Evolutionary conservation across 2,797 vertebrate genomes (phyloP).

Genomic region (Atherinosoma microstoma): DNA sequence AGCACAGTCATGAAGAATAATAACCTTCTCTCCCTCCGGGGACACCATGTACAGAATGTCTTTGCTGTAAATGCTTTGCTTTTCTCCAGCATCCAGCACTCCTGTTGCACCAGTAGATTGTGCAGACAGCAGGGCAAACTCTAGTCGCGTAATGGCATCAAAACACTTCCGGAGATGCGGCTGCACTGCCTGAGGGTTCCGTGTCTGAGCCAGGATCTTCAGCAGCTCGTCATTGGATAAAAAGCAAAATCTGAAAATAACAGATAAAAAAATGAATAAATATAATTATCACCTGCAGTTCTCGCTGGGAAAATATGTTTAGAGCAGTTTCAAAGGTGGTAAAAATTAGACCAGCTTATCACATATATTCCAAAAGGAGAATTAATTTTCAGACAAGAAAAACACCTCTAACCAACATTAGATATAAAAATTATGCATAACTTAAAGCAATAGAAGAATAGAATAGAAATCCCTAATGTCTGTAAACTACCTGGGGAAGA

Average conservation of each 20-base stretch:
- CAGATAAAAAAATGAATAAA: not conserved
- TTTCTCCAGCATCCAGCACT: constrained; percentile 55
- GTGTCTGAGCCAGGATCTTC: constrained; percentile 89
- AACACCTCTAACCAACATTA: not conserved
- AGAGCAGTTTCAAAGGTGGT: no score
- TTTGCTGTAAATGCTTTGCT: constrained; percentile 83
- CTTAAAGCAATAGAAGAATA: not conserved
- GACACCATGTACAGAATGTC: constrained; percentile 90
- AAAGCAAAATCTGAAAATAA: constrained; percentile 87
- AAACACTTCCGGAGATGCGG: constrained; percentile 91
- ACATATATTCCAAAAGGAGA: no score
- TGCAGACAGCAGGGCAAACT: constrained; percentile 81
- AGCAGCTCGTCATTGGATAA: constrained; percentile 91
- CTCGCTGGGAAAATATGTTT: no score
- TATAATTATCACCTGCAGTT: not conserved
- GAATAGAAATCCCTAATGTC: not conserved
- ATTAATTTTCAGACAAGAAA: no score
- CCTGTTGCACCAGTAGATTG: constrained; percentile 8
- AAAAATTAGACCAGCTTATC: no score
- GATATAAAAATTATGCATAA: not conserved
- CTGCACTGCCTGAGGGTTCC: constrained; percentile 90
- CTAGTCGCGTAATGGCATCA: constrained; percentile 84
- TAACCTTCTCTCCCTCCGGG: constrained; percentile 87
- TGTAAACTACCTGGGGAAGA: constrained; percentile 86
- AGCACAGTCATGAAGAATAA: constrained; percentile 17